A percentile compares a stretch with the other conserved stretches of the same genome.
These are phyloP conservation scores for Drosophila nigrodunni DNA, from an alignment of 1,140 invertebrate genomes.

Conservation along the genomic window DNA sequence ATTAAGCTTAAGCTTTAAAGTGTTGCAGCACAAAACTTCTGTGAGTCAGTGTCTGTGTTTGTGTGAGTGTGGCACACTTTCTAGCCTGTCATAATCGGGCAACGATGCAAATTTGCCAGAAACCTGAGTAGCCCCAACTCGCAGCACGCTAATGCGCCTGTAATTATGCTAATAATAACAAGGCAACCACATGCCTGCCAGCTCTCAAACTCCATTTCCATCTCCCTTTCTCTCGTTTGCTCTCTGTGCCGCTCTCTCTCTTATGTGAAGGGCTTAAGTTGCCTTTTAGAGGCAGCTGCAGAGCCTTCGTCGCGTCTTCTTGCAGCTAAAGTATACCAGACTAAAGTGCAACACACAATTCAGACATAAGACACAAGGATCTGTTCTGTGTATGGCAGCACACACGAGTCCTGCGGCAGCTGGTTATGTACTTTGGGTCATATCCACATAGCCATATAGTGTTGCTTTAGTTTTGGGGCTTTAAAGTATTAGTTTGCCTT, in stretches of 20 bases:
- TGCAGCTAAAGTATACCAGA: slow-evolving; percentile 51
- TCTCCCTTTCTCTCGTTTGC: not conserved
- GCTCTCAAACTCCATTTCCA: not conserved
- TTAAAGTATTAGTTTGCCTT: slow-evolving; percentile 8
- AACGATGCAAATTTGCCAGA: slow-evolving; percentile 60
- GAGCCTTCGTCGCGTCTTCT: slow-evolving; percentile 28
- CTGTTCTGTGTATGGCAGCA: not conserved
- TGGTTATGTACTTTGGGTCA: not conserved
- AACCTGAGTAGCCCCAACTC: slow-evolving; percentile 47
- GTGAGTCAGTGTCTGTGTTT: not conserved
- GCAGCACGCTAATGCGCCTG: slow-evolving; percentile 73
- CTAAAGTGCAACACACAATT: slow-evolving; percentile 68
- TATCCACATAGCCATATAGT: not conserved
- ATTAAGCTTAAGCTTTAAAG: slow-evolving; percentile 36
- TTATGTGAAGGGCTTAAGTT: slow-evolving; percentile 27
- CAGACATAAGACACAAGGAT: slow-evolving; percentile 46
- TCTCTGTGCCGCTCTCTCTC: not conserved
- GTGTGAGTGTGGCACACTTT: slow-evolving; percentile 35
- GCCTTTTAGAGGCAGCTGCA: slow-evolving; percentile 43
- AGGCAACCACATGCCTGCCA: slow-evolving; percentile 56
- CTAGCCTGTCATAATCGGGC: slow-evolving; percentile 62
- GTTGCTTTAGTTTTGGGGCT: slow-evolving; percentile 5
- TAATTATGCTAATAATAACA: slow-evolving; percentile 83
- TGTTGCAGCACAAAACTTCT: slow-evolving; percentile 6
- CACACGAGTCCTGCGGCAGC: slow-evolving; percentile 4